Evolutionary conservation across 2,888 invertebrate genomes (phyloP).

Genomic region (Eristalis pertinax): DNA sequence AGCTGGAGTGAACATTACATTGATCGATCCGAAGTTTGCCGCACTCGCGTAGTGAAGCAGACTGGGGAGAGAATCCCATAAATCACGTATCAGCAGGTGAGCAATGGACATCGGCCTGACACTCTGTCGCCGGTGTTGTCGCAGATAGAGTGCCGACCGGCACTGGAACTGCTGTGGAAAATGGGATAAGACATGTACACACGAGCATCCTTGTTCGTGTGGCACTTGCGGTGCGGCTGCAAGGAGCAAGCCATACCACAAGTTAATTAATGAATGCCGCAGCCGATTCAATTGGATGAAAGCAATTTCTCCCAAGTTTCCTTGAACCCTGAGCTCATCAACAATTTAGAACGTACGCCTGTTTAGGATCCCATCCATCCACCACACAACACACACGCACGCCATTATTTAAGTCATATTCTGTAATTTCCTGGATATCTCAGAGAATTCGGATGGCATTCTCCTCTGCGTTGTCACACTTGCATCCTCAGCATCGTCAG

Average conservation of each 20-base stretch:
- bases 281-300: neutral
- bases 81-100: neutral
- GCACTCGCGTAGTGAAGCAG: neutral
- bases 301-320: neutral
- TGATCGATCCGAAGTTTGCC: neutral
- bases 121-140: neutral
- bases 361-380: neutral
- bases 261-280: neutral
- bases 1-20: neutral
- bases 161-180: neutral
- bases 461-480: constrained; percentile 28
- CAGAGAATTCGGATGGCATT: constrained; percentile 16
- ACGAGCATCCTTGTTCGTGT: neutral
- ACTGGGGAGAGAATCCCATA: neutral
- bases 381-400: neutral
- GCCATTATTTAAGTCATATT: constrained; percentile 33
- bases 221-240: neutral
- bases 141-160: neutral
- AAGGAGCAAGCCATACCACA: neutral
- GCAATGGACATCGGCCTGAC: neutral
- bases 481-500: constrained; percentile 41
- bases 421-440: constrained; percentile 38
- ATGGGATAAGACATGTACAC: neutral
- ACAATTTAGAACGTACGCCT: neutral
- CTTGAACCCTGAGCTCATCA: neutral